Evolutionary conservation across 2,888 invertebrate genomes (phyloP), one percentile per base, ranked within the genome.

Genomic region (Smittia sp.): DNA sequence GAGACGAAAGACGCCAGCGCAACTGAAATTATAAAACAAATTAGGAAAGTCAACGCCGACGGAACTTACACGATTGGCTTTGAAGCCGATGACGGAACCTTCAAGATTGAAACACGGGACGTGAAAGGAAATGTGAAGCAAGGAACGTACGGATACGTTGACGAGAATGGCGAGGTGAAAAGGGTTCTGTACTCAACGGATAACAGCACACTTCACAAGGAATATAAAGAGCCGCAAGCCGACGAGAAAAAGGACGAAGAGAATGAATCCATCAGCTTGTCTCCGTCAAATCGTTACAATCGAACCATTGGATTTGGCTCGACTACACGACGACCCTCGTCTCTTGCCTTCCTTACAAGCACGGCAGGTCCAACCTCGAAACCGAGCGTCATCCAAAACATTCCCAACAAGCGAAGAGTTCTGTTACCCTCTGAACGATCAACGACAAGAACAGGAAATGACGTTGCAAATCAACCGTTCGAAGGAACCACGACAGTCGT

Each of bases 21-120:
- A 81, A 86, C 90, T 18, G 90, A 91, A 79, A 92, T 92, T 77
- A 87, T 93, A 25, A 92, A 92, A 79, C 90, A 92, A 81, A 91
- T 93, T 77, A 88, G 91, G 76, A 86, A 90, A 79, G 85, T 92
- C 1, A 93, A 93, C 79, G 89, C 90, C 70, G 93, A 93, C 79
- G 93, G 93, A 27, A 91, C 92, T 0, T 93, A 93, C 79, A 92
- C 92, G 0, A 91, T 91, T 75, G 93, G 93, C 0, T 93, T 91
- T 79, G 93, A 93, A 83, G 91, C 92, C 24, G 92, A 90, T 67
- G 93, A 93, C 80, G 93, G 93, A 1, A 90, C 91, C 0, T 93
- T 92, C 81, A 92, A 93, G 84, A 91, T 92, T 74, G 92, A 92
- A 82, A 92, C 90, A 78, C 84, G 92, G 75, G 91, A 91, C 80